Percentiles rank a stretch among this genome's conserved stretches.
These are phyloP conservation scores for Homarus americanus DNA, from an alignment of 1,140 invertebrate species.

Conservation along the genomic window DNA sequence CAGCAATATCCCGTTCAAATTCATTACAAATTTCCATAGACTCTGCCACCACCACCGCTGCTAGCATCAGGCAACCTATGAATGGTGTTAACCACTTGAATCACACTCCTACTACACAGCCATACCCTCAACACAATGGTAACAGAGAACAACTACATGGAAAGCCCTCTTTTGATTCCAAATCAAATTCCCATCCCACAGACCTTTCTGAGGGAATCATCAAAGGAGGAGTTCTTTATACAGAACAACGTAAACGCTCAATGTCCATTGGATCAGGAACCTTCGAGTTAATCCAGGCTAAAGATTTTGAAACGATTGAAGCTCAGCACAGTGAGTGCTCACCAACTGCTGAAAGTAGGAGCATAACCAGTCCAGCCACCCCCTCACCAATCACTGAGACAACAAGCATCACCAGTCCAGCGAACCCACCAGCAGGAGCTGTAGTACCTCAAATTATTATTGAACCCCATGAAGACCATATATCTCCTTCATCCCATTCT, in stretches of 20 bases:
- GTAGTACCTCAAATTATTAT: constrained; percentile 27
- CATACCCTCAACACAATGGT: not conserved
- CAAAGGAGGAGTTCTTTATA: constrained; percentile 76
- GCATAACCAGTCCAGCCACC: constrained; percentile 76
- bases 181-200: not conserved
- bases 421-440: not conserved
- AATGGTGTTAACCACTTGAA: not conserved
- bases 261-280: constrained; percentile 77
- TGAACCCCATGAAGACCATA: not conserved
- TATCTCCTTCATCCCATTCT: not conserved
- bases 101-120: not conserved
- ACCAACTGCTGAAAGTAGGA: constrained; percentile 50
- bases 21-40: not conserved
- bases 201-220: constrained; percentile 61
- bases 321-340: constrained; percentile 77
- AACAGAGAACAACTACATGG: not conserved
- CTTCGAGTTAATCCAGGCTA: constrained; percentile 80
- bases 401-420: not conserved
- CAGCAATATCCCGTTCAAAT: not conserved
- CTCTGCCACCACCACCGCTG: not conserved
- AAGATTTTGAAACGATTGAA: constrained; percentile 80
- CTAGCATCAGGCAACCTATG: not conserved
- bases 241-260: constrained; percentile 72
- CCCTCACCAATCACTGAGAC: not conserved
- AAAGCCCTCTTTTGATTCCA: constrained; percentile 5